These are phyloP conservation scores for Ibidorhyncha struthersii DNA, from an alignment of 2,113 vertebrate species.

Conservation along the genomic window DNA sequence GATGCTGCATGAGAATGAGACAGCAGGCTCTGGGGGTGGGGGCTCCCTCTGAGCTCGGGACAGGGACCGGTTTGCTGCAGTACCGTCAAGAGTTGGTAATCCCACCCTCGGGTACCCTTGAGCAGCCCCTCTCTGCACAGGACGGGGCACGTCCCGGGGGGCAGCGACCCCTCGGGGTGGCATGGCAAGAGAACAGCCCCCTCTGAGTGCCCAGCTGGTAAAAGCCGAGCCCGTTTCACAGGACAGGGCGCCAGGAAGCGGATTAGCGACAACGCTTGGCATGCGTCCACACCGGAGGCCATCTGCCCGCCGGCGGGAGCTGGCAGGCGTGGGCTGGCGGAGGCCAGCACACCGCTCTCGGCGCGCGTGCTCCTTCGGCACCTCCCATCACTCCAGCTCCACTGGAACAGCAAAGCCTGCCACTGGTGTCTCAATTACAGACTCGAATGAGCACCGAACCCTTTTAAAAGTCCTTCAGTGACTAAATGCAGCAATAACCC, in stretches of 20 bases:
- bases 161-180: background rate
- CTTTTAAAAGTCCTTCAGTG: background rate
- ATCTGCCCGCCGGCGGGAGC: background rate
- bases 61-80: background rate
- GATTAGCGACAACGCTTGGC: background rate
- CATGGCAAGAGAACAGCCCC: background rate
- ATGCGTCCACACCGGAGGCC: accelerated
- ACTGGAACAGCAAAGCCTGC: background rate
- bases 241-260: background rate
- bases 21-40: background rate
- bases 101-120: accelerated
- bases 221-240: background rate
- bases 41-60: background rate
- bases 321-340: background rate
- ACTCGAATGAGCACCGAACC: background rate
- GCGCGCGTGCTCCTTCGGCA: background rate
- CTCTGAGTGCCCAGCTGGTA: background rate
- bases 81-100: accelerated
- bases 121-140: background rate
- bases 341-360: background rate
- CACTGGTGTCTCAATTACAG: accelerated
- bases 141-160: accelerated
- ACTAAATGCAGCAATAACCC: background rate
- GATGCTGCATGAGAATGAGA: conserved; percentile 54
- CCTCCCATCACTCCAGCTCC: background rate